Evolutionary conservation across 2,113 vertebrate genomes (phyloP).

Genomic region (Cryptoleucopteryx plumbea): DNA sequence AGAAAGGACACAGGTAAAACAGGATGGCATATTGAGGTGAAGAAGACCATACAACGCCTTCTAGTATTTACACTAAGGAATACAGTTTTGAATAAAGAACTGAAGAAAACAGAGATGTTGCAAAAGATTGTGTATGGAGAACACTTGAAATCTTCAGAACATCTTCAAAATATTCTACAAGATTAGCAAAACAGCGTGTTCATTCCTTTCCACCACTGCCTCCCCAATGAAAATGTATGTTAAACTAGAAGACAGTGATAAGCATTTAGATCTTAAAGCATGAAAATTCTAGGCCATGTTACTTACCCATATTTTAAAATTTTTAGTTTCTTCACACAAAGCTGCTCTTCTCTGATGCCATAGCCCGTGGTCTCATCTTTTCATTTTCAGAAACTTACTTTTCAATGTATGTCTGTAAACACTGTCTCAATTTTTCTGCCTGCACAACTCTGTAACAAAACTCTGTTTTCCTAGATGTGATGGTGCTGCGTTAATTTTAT

Average conservation of each 20-base stretch:
- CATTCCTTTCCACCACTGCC: neutral
- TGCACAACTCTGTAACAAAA: neutral
- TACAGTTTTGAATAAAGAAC: neutral
- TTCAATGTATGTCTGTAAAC: neutral
- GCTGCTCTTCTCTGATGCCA: neutral
- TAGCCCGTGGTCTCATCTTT: neutral
- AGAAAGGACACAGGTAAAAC: slow-evolving; percentile 37
- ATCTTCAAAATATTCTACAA: neutral
- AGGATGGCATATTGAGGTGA: slow-evolving; percentile 1
- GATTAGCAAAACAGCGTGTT: neutral
- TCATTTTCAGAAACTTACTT: neutral
- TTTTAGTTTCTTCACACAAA: neutral
- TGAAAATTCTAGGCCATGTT: neutral
- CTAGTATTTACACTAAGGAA: neutral
- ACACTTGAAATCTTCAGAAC: neutral
- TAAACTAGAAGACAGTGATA: neutral
- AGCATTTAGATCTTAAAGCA: neutral
- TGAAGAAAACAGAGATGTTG: neutral
- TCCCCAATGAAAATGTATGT: neutral
- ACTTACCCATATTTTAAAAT: neutral
- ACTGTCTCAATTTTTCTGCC: neutral
- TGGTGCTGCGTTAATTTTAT: neutral
- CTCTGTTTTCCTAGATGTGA: neutral
- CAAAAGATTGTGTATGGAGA: neutral
- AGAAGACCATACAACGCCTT: neutral